Evolutionary conservation across 2,888 invertebrate genomes (phyloP).

Genomic region (Pristionchus japonicus): DNA sequence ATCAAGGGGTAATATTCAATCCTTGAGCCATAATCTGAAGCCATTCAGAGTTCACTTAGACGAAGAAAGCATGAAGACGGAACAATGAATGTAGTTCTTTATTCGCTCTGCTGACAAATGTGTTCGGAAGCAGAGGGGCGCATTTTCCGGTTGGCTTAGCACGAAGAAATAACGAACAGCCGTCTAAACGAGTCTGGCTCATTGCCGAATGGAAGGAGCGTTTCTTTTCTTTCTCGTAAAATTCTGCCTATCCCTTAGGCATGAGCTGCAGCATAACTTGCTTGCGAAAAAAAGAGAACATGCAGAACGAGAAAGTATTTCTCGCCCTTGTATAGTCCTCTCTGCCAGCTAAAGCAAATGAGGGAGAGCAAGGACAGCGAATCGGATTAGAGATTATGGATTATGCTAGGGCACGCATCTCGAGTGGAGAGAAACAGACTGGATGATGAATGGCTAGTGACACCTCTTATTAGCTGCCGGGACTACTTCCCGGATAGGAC

Average conservation of each 20-base stretch:
- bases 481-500: background rate
- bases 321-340: background rate
- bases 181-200: background rate
- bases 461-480: background rate
- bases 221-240: background rate
- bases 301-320: background rate
- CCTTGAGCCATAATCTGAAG: background rate
- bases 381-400: slow-evolving; percentile 41
- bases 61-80: background rate
- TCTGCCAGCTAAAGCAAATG: slow-evolving; percentile 6
- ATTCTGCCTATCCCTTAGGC: too few relatives aligned
- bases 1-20: too few relatives aligned
- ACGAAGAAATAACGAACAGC: background rate
- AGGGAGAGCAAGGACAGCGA: background rate
- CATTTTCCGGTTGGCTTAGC: background rate
- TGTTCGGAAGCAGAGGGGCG: background rate
- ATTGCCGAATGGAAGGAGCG: background rate
- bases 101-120: background rate
- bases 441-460: slow-evolving; percentile 34
- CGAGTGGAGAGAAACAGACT: background rate
- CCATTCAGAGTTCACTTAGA: background rate
- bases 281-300: background rate
- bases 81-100: background rate
- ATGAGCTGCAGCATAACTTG: too few relatives aligned
- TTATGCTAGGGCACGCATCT: background rate